Evolutionary conservation across 1,140 invertebrate genomes (phyloP), one percentile per base, ranked within the genome.

Genomic region (Chymomyza costata): DNA sequence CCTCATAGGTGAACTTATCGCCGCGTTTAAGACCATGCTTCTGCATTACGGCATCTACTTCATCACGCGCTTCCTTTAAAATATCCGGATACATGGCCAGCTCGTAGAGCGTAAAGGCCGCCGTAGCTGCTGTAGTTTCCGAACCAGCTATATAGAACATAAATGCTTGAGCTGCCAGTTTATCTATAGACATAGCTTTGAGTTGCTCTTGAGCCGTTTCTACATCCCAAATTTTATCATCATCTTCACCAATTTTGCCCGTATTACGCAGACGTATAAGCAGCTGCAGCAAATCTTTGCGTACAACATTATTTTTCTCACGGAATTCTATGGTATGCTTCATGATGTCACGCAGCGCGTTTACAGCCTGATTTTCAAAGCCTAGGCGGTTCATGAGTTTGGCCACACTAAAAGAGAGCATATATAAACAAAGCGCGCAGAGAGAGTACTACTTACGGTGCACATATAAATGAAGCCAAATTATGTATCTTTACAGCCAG

Each of bases 71-170:
- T 16, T 66, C 51, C 35, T 65, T 49, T 16, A 83, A 10, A 7
- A 81, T 11, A 1, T 73, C 56, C 6, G 81, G 81, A 37, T 78
- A 65, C 70, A 73, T 81, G 6, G 92, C 87, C 45, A 92, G 74
- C 59, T 89, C 87, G 58, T 90, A 90, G 1, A 90, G 56, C 1
- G 88, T 87, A 59, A 89, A 89, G 14, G 89, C 86, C 0, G 92
- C 84, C 0, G 90, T 87, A 2, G 88, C 88, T 0, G 91, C 88
- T 0, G 91, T 91, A 0, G 92, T 92, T 60, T 93, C 92, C 61
- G 90, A 93, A 8, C 92, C 92, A 17, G 91, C 92, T 10, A 91
- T 56, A 58, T 91, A 89, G 60, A 92, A 91, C 0, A 91, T 84
- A 44, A 91, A 89, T 0, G 86, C 86, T 81, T 92, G 89, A 1